Evolutionary conservation across 2,113 vertebrate species (phyloP).

Genomic region (Micronycteris hirsuta): DNA sequence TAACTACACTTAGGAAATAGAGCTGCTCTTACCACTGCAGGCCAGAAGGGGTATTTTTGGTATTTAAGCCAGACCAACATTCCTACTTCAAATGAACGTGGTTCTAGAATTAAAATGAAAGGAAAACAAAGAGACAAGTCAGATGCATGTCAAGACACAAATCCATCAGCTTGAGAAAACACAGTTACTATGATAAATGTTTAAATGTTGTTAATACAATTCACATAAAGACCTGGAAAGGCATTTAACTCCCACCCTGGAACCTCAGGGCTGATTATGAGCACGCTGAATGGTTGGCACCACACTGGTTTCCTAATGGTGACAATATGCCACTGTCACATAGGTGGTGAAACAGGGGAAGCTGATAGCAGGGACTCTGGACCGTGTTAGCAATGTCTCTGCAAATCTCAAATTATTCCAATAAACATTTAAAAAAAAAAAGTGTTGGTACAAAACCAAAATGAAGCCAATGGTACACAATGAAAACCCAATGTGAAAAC

Average conservation of each 20-base stretch:
- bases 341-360: not conserved
- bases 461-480: rapidly evolving
- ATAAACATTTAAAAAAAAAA: not conserved
- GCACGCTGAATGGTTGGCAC: rapidly evolving
- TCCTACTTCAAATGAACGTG: constrained; percentile 75
- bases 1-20: not conserved
- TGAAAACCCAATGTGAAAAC: rapidly evolving
- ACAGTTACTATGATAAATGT: not conserved
- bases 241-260: rapidly evolving
- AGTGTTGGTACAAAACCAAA: not conserved
- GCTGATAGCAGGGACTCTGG: too few relatives aligned
- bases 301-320: rapidly evolving
- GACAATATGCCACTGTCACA: not conserved
- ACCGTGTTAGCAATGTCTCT: not conserved
- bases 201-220: too few relatives aligned
- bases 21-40: constrained; percentile 83
- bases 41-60: constrained; percentile 82
- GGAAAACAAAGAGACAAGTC: not conserved
- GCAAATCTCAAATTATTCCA: not conserved
- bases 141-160: not conserved
- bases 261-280: not conserved
- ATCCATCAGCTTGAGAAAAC: not conserved
- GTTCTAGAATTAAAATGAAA: not conserved
- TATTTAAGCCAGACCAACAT: constrained; percentile 84
- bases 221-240: not conserved